Evolutionary conservation across 2,113 vertebrate genomes (phyloP), one percentile per base, ranked within the genome.

Genomic region (Vimba vimba): DNA sequence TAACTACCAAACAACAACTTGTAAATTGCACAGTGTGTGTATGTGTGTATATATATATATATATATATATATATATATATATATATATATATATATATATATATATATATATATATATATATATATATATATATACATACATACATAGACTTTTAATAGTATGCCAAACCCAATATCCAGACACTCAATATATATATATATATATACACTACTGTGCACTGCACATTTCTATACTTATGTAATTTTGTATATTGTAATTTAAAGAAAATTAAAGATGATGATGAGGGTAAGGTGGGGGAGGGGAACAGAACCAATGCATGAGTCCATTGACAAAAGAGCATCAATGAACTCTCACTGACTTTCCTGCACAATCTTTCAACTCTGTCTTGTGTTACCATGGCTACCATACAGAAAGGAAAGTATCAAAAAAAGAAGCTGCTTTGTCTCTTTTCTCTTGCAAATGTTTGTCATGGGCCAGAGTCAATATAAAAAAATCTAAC

Each of bases 351-450:
- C 68, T 73, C 68, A 13, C 78, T 45, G 66, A 66, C 33, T 80
- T 52, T 81, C 68, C 57, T 82, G 27, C 79, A 66, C 30, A 59
- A 82, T 86, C 59, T 66, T 74, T 64, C 71, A 82, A 74, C 52
- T 23, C 50, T 33, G 79, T 68, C 85, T 8, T 82, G 64, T 1
- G 79, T 82, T 86, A 50, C 85, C 79, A 86, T 82, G 85, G 59
- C 85, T 82, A 82, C 85, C 57, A 52, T 6, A 50, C 50, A 33
- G 59, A 66, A 77, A 50, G 59, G 64, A 33, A 25, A 84, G 55
- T 75, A 15, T 75, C n/a, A 39, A 47, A 33, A 36, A 62, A 33
- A 83, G 45, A 23, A 71, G 64, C 17, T 21, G 21, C 15, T 52
- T n/a, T 75, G 23, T 75, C 15, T 25, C 8, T 33, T 45, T 75